phyloP scores from a whole-genome alignment of 2,888 invertebrate species.

The Synergus japonicus region DNA sequence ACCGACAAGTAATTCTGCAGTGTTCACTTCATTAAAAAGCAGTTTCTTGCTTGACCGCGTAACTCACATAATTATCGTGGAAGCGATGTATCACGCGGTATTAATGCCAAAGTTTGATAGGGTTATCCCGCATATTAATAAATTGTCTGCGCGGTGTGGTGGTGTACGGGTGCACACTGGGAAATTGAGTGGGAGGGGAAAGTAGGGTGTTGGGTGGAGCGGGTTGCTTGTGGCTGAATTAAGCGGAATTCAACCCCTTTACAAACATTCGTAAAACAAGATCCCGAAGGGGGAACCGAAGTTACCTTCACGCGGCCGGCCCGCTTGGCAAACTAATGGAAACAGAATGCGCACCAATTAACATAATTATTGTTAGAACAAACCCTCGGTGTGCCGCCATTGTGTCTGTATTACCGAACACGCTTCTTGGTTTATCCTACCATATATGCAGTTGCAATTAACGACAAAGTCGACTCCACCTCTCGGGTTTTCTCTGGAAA shows the following conservation, averaged over 20 bases:
- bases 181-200: slow-evolving; percentile 5
- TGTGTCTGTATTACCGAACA: slow-evolving; percentile 32
- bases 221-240: slow-evolving; percentile 45
- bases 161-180: slow-evolving; percentile 18
- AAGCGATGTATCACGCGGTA: slow-evolving; percentile 44
- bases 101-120: slow-evolving; percentile 41
- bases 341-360: slow-evolving; percentile 59
- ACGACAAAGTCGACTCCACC: background rate
- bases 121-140: slow-evolving; percentile 52
- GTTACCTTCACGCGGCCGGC: slow-evolving; percentile 42
- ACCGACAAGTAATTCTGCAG: slow-evolving; percentile 23
- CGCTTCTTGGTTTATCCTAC: slow-evolving; percentile 24
- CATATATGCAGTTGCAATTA: slow-evolving; percentile 32
- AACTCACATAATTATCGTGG: slow-evolving; percentile 54
- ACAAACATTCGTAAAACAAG: slow-evolving; percentile 51
- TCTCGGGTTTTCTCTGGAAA: background rate
- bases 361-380: slow-evolving; percentile 63
- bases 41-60: slow-evolving; percentile 42
- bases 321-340: slow-evolving; percentile 51
- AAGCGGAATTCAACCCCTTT: slow-evolving; percentile 49
- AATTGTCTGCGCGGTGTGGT: slow-evolving; percentile 47
- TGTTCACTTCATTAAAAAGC: slow-evolving; percentile 48
- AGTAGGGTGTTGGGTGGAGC: background rate
- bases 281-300: slow-evolving; percentile 49
- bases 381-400: slow-evolving; percentile 48